A percentile compares a stretch with the other conserved stretches of the same genome.
These are phyloP conservation scores for Oncorhynchus masou DNA, from an alignment of 2,113 vertebrate species.

Conservation along the genomic window DNA sequence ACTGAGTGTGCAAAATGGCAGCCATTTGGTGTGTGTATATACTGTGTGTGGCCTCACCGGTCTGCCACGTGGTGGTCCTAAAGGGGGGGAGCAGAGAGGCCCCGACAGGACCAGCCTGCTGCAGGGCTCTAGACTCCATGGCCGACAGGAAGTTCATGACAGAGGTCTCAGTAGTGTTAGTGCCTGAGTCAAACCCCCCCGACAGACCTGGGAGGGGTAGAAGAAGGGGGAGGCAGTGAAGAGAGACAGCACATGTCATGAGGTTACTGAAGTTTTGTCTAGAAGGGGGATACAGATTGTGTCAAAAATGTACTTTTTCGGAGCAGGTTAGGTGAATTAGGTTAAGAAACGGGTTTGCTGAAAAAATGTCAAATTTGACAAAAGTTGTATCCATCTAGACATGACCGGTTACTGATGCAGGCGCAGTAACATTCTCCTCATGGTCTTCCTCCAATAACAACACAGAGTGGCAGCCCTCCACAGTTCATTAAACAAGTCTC, in stretches of 20 bases:
- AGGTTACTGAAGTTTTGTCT: no score
- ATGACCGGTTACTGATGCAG: no score
- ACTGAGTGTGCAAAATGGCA: background rate
- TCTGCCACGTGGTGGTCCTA: slow-evolving; percentile 91
- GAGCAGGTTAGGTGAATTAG: no score
- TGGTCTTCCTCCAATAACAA: background rate
- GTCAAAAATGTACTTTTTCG: no score
- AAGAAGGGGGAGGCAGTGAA: background rate
- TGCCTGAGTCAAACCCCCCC: slow-evolving; percentile 87
- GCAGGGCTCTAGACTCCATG: slow-evolving; percentile 88
- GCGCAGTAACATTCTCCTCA: background rate
- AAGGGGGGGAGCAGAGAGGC: slow-evolving; percentile 90
- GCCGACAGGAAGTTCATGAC: slow-evolving; percentile 95
- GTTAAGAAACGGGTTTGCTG: no score
- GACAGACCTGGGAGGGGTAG: slow-evolving; percentile 73
- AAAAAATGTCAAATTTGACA: no score
- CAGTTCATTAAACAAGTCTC: background rate
- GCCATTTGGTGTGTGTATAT: background rate
- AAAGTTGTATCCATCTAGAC: no score
- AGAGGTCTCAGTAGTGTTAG: slow-evolving; percentile 89
- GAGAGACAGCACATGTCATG: background rate
- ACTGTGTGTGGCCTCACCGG: slow-evolving; percentile 74
- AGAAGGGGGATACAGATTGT: no score
- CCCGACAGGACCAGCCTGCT: slow-evolving; percentile 91
- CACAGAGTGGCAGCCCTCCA: background rate